phyloP scores from a whole-genome alignment of 1,140 invertebrate species.

The Oscheius sp. region DNA sequence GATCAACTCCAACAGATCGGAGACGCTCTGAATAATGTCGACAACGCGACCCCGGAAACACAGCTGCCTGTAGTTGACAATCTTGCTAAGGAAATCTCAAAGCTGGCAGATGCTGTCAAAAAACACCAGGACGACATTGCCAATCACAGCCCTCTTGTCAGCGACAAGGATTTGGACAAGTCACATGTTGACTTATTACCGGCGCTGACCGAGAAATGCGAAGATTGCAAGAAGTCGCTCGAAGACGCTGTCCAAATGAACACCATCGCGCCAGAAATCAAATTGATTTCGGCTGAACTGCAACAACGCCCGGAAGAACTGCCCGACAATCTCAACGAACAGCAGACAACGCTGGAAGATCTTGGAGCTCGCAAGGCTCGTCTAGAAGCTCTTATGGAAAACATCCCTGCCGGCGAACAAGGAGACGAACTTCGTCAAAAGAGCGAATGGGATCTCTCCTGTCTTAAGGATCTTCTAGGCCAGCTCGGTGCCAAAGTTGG shows the following conservation, averaged over 20 bases:
- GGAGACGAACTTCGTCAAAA: slow-evolving; percentile 46
- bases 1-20: background rate
- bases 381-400: slow-evolving; percentile 41
- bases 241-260: slow-evolving; percentile 19
- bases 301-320: slow-evolving; percentile 16
- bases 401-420: slow-evolving; percentile 39
- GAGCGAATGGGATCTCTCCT: slow-evolving; percentile 45
- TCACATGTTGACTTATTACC: slow-evolving; percentile 1
- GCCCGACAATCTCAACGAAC: slow-evolving; percentile 41
- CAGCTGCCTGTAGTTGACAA: slow-evolving; percentile 17
- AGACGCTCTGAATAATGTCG: background rate
- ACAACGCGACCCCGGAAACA: slow-evolving; percentile 5
- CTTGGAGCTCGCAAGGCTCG: slow-evolving; percentile 41
- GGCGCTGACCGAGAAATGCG: slow-evolving; percentile 2
- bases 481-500: slow-evolving; percentile 46
- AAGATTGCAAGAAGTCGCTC: slow-evolving; percentile 26
- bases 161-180: slow-evolving; percentile 12
- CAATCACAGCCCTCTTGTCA: slow-evolving; percentile 11
- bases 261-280: slow-evolving; percentile 24
- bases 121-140: background rate
- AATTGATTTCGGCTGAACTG: slow-evolving; percentile 21
- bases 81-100: background rate
- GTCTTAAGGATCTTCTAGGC: slow-evolving; percentile 44
- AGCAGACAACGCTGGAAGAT: slow-evolving; percentile 39
- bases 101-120: background rate